Base-by-base conservation (phyloP, 2,888 invertebrate genomes). In the Gastracanthus pulcherrimus region DNA sequence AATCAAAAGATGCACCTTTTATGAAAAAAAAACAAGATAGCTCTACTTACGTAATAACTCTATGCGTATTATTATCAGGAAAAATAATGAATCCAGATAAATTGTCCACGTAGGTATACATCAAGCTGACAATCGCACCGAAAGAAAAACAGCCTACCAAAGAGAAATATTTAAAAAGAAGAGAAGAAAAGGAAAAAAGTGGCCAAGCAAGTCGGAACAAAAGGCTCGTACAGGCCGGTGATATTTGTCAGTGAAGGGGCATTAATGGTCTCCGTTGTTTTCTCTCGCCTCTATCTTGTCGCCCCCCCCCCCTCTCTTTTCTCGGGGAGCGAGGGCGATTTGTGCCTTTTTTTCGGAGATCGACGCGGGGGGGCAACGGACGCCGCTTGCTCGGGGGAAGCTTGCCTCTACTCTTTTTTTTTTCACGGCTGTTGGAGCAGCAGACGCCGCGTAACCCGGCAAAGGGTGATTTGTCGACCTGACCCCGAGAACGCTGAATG, bases 401-500 rank as follows among this genome's bases (percentile, higher is more conserved):
- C n/a, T 16, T 4, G 51, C 67, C 23, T 26, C 29, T 62, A 1
- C 41, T 69, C 74, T 60, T 69, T 84, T 86, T 86, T 89, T 88
- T 88, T 89, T 87, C 87, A 88, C 85, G 87, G 87, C 88, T 87
- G 86, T 88, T 87, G 23, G 58, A 72, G 76, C 38, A 55, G 67
- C 29, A 29, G 31, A 55, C 74, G 19, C 19, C 66, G 70, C 69
- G 70, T 69, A 88, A 85, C 84, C 84, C 87, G 86, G 89, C 86
- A 90, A 89, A 90, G 90, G 91, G 91, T 90, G 91, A 91, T 90
- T 90, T 89, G 90, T 90, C 89, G 90, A 90, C 89, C 89, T 90
- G 90, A 90, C 91, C 90, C 88, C 88, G 90, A 88, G 88, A 89
- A 87, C 87, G 86, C 85, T 86, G 85, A 85, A 86, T 87, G 84